phyloP scores from a whole-genome alignment of 2,797 vertebrate species.

The Cygnus olor region DNA sequence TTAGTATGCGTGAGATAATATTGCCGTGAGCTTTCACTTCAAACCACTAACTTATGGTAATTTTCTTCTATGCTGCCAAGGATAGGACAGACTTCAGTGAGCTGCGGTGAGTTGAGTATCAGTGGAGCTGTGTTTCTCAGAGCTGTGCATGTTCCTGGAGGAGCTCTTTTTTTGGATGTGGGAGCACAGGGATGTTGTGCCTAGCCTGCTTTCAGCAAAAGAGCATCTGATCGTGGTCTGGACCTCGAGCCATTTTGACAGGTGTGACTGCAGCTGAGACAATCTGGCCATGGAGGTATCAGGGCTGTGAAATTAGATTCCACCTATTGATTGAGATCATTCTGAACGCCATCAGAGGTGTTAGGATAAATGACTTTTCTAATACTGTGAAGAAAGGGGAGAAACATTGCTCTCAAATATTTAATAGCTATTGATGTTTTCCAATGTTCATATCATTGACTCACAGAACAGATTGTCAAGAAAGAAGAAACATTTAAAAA shows the following conservation, averaged over 20 bases:
- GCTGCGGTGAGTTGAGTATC: not conserved
- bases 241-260: not conserved
- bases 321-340: not conserved
- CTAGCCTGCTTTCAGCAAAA: not conserved
- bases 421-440: conserved; percentile 13
- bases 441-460: not conserved
- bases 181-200: not conserved
- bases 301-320: conserved; percentile 23
- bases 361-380: conserved; percentile 18
- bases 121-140: not conserved
- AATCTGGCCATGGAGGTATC: not conserved
- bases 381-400: not conserved
- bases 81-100: not conserved
- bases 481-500: not conserved
- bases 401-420: not conserved
- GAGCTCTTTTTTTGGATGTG: not conserved
- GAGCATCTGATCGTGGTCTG: not conserved
- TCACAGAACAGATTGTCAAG: not conserved
- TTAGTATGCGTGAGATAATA: fast-evolving
- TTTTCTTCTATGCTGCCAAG: not conserved
- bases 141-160: not conserved
- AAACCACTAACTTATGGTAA: not conserved
- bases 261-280: not conserved
- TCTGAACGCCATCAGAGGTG: not conserved
- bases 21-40: not conserved